phyloP scores from a whole-genome alignment of 2,888 invertebrate genomes.

The Cataglyphis albicans region DNA sequence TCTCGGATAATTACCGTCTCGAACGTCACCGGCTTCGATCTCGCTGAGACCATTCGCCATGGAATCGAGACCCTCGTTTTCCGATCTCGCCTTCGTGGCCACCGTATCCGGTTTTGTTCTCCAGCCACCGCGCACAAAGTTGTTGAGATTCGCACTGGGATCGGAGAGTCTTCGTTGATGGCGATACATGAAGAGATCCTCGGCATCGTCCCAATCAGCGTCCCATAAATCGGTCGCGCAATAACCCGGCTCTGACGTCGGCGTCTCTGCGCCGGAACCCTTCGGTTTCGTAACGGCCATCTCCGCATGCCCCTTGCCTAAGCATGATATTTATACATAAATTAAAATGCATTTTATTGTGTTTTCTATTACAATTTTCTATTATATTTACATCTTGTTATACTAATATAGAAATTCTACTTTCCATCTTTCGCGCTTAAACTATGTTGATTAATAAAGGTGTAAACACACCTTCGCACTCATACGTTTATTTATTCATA shows the following conservation, averaged over 20 bases:
- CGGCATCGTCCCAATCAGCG: slow-evolving; percentile 95
- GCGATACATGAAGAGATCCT: slow-evolving; percentile 93
- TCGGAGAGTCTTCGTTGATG: slow-evolving; percentile 96
- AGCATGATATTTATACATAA: neutral
- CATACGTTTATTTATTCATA: neutral
- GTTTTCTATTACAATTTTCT: neutral
- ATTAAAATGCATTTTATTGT: neutral
- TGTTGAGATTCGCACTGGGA: slow-evolving; percentile 95
- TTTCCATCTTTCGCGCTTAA: slow-evolving; percentile 17
- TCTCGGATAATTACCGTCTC: slow-evolving; percentile 91
- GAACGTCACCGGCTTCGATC: slow-evolving; percentile 97
- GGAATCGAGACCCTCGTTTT: slow-evolving; percentile 96
- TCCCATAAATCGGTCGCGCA: slow-evolving; percentile 96
- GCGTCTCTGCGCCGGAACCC: slow-evolving; percentile 97
- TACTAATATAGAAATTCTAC: slow-evolving; percentile 2
- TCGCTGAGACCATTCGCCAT: slow-evolving; percentile 94
- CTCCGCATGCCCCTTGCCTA: slow-evolving; percentile 96
- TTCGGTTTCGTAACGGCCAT: slow-evolving; percentile 98
- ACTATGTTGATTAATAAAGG: neutral
- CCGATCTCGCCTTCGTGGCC: slow-evolving; percentile 92
- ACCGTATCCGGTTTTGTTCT: slow-evolving; percentile 88
- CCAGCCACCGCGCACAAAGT: slow-evolving; percentile 94
- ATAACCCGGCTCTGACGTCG: slow-evolving; percentile 95
- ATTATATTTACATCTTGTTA: neutral
- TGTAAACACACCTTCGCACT: neutral